Conservation (phyloP, 2,797 vertebrate genomes). For the Rhynchonycteris naso region DNA sequence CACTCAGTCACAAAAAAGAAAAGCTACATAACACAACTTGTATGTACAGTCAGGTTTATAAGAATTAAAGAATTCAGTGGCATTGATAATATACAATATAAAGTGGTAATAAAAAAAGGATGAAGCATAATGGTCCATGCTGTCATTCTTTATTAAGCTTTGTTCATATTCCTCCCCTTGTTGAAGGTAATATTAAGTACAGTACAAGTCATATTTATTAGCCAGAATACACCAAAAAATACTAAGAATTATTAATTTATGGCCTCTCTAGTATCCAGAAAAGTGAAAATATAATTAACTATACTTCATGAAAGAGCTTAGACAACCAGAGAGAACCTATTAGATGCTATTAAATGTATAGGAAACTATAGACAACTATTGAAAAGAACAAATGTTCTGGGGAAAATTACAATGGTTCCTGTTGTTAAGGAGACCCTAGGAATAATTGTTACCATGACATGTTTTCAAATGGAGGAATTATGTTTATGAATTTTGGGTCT, state of each 20-base stretch:
- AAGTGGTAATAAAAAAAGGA: neutral
- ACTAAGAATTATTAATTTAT: neutral
- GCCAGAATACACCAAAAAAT: neutral
- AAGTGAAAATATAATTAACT: slow-evolving; percentile 7
- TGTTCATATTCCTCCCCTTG: neutral
- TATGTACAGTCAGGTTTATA: neutral
- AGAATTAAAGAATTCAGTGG: slow-evolving; percentile 28
- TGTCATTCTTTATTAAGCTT: slow-evolving; percentile 37
- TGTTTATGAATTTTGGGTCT: neutral
- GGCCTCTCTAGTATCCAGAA: neutral
- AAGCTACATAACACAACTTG: slow-evolving; percentile 40
- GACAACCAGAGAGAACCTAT: neutral
- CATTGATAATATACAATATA: neutral
- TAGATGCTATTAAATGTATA: neutral
- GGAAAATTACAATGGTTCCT: neutral
- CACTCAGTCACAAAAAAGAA: slow-evolving; percentile 54
- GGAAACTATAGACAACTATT: neutral
- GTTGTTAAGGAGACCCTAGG: neutral
- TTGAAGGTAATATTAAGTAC: neutral
- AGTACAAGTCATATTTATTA: neutral
- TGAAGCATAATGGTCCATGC: neutral
- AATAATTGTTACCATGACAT: neutral
- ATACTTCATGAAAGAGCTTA: neutral
- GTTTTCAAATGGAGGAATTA: slow-evolving; percentile 35
- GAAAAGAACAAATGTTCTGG: neutral